phyloP scores from a whole-genome alignment of 2,113 vertebrate genomes.

The Lophochroa leadbeateri region DNA sequence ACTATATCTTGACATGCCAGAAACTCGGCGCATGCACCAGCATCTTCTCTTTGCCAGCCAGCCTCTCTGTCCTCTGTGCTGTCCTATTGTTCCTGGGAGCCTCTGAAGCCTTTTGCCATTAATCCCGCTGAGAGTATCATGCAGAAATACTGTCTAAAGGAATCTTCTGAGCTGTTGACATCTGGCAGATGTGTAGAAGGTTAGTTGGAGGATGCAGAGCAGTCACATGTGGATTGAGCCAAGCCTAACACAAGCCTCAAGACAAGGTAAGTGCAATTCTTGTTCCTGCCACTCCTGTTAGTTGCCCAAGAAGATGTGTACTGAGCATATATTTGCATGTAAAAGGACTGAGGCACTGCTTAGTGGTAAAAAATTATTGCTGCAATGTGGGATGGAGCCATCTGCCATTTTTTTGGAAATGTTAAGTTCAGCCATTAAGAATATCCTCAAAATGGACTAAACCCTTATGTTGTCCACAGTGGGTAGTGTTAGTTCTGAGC shows the following conservation, averaged over 20 bases:
- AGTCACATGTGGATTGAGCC: background rate
- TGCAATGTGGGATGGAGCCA: background rate
- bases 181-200: background rate
- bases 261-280: background rate
- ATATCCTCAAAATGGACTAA: background rate
- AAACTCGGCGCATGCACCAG: background rate
- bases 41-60: background rate
- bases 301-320: rapidly evolving
- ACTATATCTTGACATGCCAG: background rate
- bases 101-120: background rate
- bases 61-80: background rate
- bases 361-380: background rate
- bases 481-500: background rate
- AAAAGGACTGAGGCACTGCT: background rate
- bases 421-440: background rate
- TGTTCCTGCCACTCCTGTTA: background rate
- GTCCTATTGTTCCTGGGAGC: background rate
- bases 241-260: background rate
- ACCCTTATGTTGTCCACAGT: background rate
- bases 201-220: background rate
- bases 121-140: background rate
- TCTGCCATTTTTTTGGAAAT: background rate
- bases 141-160: background rate
- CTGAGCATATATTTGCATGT: background rate
- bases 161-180: background rate